A percentile compares a stretch with the other conserved stretches of the same genome.
These are phyloP conservation scores for Lutjanus argentimaculatus DNA, from an alignment of 2,797 vertebrate species.

Conservation along the genomic window DNA sequence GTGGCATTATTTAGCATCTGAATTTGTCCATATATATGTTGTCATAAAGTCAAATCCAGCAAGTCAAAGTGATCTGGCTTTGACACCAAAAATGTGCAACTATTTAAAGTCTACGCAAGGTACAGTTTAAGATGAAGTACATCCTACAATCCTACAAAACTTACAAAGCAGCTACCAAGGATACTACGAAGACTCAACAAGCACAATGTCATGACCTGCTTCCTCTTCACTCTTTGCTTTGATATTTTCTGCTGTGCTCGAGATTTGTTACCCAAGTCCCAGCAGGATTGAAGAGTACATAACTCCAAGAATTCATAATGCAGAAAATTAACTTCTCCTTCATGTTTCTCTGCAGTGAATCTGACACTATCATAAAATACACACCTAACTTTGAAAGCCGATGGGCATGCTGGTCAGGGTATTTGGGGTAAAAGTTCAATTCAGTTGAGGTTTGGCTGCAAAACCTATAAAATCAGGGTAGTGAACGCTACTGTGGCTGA, in stretches of 20 bases:
- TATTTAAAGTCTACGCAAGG: background rate
- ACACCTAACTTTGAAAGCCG: background rate
- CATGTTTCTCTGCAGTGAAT: constrained; percentile 10
- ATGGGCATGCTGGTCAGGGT: background rate
- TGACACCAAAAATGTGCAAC: background rate
- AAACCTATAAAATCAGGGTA: constrained; percentile 3
- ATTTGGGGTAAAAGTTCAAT: background rate
- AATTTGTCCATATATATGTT: background rate
- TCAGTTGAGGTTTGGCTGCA: constrained; percentile 4
- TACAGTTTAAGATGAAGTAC: background rate
- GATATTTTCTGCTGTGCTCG: background rate
- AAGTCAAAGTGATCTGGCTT: background rate
- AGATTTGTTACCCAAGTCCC: constrained; percentile 4
- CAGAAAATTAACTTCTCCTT: constrained; percentile 21
- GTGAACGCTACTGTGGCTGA: background rate
- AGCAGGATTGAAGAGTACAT: background rate
- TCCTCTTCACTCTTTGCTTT: background rate
- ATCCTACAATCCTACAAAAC: background rate
- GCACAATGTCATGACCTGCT: constrained; percentile 1
- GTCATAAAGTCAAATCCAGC: background rate
- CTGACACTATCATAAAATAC: background rate
- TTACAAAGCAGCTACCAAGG: background rate
- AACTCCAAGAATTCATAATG: constrained; percentile 18
- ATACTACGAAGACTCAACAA: background rate
- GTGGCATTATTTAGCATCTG: background rate